phyloP scores from a whole-genome alignment of 2,888 invertebrate genomes.

The Acanthosepion esculentum region DNA sequence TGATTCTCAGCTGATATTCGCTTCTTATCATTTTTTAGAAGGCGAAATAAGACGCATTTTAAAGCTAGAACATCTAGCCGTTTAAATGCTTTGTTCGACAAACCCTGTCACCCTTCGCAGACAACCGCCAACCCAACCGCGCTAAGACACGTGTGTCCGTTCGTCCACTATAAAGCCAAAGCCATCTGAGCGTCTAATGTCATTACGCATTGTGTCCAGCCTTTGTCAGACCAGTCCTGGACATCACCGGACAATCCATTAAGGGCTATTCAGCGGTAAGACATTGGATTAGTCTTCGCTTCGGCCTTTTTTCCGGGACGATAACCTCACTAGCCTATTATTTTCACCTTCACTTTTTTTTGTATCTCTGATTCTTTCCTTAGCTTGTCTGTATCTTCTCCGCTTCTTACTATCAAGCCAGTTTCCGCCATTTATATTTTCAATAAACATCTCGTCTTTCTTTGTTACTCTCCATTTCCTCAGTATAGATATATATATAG shows the following conservation, averaged over 20 bases:
- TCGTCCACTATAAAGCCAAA: constrained; percentile 33
- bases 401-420: neutral
- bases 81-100: constrained; percentile 16
- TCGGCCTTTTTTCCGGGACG: neutral
- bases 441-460: neutral
- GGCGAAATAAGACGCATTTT: neutral
- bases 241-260: constrained; percentile 33
- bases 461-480: neutral
- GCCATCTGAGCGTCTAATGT: constrained; percentile 20
- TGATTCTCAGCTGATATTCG: neutral
- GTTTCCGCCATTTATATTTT: neutral
- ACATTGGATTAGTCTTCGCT: neutral
- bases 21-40: neutral
- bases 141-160: neutral
- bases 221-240: neutral
- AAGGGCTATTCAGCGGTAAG: constrained; percentile 7
- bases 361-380: neutral
- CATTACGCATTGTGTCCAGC: neutral
- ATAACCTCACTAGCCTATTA: neutral
- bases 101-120: neutral
- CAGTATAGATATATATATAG: neutral
- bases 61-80: neutral
- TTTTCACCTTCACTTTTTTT: neutral
- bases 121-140: neutral
- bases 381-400: neutral